These are phyloP conservation scores for Carapus acus DNA, from an alignment of 2,797 vertebrate species.

Conservation along the genomic window DNA sequence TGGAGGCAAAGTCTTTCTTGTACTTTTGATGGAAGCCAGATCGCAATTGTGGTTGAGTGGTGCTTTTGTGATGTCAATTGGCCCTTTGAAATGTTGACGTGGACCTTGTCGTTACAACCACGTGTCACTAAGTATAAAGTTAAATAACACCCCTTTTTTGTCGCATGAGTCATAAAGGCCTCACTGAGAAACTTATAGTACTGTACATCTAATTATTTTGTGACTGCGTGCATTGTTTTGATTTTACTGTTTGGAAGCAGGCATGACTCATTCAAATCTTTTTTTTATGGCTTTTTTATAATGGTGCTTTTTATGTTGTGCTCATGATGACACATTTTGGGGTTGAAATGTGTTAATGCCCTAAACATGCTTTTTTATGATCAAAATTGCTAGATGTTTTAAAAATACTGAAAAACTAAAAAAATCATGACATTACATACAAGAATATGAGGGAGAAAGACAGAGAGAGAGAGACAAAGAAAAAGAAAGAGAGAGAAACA, in stretches of 20 bases:
- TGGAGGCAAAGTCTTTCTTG: neutral
- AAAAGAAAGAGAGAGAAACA: no score
- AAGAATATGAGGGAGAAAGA: no score
- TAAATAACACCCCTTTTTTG: constrained; percentile 8
- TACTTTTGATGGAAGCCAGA: neutral
- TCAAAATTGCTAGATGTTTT: no score
- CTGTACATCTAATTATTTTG: constrained; percentile 9
- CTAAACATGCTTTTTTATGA: no score
- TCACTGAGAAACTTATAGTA: constrained; percentile 10
- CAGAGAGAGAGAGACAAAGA: neutral
- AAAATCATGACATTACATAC: no score
- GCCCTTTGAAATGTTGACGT: no score
- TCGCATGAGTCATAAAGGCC: neutral
- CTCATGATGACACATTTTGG: constrained; percentile 5
- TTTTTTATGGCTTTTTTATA: constrained; percentile 16
- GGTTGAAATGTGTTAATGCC: no score
- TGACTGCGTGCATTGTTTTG: constrained; percentile 11
- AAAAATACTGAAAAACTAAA: no score
- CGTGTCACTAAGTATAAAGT: constrained; percentile 9
- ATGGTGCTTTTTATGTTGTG: neutral
- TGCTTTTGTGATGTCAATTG: constrained; percentile 10
- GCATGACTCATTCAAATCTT: constrained; percentile 26
- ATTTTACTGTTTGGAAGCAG: neutral
- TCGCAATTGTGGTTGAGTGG: neutral
- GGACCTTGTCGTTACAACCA: neutral